A percentile compares a stretch with the other conserved stretches of the same genome.
Evolutionary conservation across 2,113 vertebrate genomes (phyloP).

Genomic region (Xiphophorus hellerii): DNA sequence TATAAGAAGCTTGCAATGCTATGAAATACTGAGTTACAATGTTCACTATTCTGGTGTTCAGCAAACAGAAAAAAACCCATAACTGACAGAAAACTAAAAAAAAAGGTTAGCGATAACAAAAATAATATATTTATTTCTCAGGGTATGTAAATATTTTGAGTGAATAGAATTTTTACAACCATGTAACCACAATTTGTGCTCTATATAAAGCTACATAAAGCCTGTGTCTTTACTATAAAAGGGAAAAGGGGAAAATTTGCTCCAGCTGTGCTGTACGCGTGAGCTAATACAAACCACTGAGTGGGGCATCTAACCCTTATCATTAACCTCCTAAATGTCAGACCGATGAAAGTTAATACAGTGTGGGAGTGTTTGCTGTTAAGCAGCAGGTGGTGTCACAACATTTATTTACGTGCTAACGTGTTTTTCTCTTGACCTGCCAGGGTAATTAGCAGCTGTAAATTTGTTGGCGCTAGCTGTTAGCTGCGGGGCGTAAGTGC

Average conservation of each 20-base stretch:
- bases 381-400: constrained; percentile 41
- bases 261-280: not conserved
- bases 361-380: constrained; percentile 32
- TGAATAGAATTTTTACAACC: not conserved
- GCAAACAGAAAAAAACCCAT: too few species aligned
- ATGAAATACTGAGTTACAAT: too few species aligned
- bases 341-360: constrained; percentile 28
- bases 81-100: too few species aligned
- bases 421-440: constrained; percentile 44
- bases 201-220: not conserved
- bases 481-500: constrained; percentile 27
- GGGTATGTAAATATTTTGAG: too few species aligned
- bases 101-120: too few species aligned
- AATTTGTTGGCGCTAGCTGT: constrained; percentile 44
- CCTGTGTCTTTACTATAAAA: not conserved
- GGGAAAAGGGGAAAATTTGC: not conserved
- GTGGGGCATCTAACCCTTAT: constrained; percentile 11
- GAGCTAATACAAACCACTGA: constrained; percentile 1
- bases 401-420: constrained; percentile 27
- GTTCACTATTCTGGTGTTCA: too few species aligned
- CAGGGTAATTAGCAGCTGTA: constrained; percentile 42
- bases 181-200: not conserved
- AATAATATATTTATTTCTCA: too few species aligned
- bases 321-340: constrained; percentile 40
- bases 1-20: too few species aligned